phyloP scores from a whole-genome alignment of 2,113 vertebrate species.

The Ahaetulla prasina region DNA sequence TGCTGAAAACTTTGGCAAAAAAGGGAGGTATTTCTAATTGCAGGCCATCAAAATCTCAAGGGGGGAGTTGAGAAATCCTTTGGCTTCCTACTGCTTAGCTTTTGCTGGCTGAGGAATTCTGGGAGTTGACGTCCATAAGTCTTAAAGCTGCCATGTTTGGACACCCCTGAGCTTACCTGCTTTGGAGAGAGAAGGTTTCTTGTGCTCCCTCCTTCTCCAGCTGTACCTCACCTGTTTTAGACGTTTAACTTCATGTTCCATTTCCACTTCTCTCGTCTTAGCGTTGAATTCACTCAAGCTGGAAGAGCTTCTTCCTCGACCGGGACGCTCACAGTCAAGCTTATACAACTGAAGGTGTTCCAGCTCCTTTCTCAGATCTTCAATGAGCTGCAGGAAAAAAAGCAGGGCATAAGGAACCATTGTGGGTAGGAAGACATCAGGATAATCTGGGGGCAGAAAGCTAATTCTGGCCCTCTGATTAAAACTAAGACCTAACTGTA shows the following conservation, averaged over 20 bases:
- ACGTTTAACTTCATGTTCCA: slow-evolving; percentile 91
- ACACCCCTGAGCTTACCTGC: too few relatives aligned
- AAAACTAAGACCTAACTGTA: not conserved
- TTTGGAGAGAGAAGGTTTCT: too few relatives aligned
- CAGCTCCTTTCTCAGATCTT: slow-evolving; percentile 90
- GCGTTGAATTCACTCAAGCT: slow-evolving; percentile 81
- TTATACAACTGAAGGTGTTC: slow-evolving; percentile 93
- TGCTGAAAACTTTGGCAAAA: not conserved
- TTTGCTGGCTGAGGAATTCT: too few relatives aligned
- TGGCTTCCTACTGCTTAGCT: not conserved
- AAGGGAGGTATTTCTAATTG: too few relatives aligned
- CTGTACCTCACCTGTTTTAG: slow-evolving; percentile 83
- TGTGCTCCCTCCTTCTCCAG: not conserved
- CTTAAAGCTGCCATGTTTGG: too few relatives aligned
- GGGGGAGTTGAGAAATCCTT: not conserved
- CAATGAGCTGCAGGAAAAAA: slow-evolving; percentile 82
- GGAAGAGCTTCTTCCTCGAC: slow-evolving; percentile 77
- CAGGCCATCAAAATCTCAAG: not conserved
- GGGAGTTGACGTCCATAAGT: too few relatives aligned
- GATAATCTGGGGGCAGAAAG: not conserved
- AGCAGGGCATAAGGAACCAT: not conserved
- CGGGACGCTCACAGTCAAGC: slow-evolving; percentile 83
- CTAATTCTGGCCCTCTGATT: not conserved
- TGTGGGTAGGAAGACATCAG: not conserved
- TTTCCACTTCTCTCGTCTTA: slow-evolving; percentile 86